Conservation (phyloP, 2,888 invertebrate species). For the Hypena proboscidalis region DNA sequence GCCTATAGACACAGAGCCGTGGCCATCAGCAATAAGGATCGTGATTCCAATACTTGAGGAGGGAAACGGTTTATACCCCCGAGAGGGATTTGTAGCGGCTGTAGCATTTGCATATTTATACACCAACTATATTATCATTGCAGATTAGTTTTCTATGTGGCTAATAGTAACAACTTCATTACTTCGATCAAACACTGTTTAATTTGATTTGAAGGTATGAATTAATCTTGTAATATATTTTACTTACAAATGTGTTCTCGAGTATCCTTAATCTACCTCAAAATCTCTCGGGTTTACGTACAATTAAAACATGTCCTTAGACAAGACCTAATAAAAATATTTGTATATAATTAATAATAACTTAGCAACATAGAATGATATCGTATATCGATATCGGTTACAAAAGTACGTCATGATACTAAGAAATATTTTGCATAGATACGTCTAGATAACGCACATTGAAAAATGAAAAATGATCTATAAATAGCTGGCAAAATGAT, state of each 20-base stretch:
- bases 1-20: constrained; percentile 49
- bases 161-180: constrained; percentile 36
- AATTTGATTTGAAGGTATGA: constrained; percentile 9
- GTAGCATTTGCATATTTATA: constrained; percentile 59
- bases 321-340: too few relatives aligned
- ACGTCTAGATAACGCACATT: too few relatives aligned
- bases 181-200: constrained; percentile 14
- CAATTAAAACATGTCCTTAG: too few relatives aligned
- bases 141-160: constrained; percentile 44
- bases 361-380: too few relatives aligned
- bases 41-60: constrained; percentile 56
- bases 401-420: too few relatives aligned
- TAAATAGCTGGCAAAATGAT: too few relatives aligned
- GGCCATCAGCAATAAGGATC: constrained; percentile 48
- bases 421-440: too few relatives aligned
- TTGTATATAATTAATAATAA: too few relatives aligned
- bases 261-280: constrained; percentile 21
- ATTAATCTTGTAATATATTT: constrained; percentile 8
- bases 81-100: constrained; percentile 51
- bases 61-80: constrained; percentile 48
- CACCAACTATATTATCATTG: constrained; percentile 50
- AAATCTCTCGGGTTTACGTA: too few relatives aligned
- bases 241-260: constrained; percentile 11
- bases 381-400: too few relatives aligned
- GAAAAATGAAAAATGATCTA: too few relatives aligned